phyloP scores from a whole-genome alignment of 2,888 invertebrate genomes.

The Thelaira solivaga region DNA sequence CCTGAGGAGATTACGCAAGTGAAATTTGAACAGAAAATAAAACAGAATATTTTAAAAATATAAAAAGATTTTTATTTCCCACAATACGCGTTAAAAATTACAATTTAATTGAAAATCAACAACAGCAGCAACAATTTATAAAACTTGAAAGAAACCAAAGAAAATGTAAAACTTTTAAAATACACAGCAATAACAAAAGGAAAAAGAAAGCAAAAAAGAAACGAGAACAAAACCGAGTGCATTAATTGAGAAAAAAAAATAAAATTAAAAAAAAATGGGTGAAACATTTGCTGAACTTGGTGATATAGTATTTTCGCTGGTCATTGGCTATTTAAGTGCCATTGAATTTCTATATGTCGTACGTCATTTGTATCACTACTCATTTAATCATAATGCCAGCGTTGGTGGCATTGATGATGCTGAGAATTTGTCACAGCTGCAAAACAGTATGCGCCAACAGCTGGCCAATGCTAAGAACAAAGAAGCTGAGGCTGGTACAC shows the following conservation, averaged over 20 bases:
- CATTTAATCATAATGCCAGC: slow-evolving; percentile 68
- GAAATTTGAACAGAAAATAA: slow-evolving; percentile 30
- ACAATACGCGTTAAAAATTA: slow-evolving; percentile 28
- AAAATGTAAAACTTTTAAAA: too few species aligned
- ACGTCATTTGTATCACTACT: slow-evolving; percentile 74
- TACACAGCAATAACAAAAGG: not conserved
- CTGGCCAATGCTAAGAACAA: slow-evolving; percentile 67
- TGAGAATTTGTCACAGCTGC: slow-evolving; percentile 69
- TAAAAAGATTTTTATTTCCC: not conserved
- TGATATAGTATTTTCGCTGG: slow-evolving; percentile 84
- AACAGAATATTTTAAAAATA: not conserved
- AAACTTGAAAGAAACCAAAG: too few species aligned
- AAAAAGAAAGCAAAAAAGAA: not conserved
- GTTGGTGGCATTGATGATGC: slow-evolving; percentile 63
- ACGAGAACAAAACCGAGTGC: not conserved
- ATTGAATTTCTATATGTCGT: slow-evolving; percentile 79
- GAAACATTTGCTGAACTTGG: slow-evolving; percentile 80
- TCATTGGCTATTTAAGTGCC: slow-evolving; percentile 86
- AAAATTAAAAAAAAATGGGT: slow-evolving; percentile 58
- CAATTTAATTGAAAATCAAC: not conserved
- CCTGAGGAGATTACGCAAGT: slow-evolving; percentile 63
- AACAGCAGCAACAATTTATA: not conserved
- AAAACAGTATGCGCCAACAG: slow-evolving; percentile 70
- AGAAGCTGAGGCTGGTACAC: slow-evolving; percentile 66
- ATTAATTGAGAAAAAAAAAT: not conserved